A percentile compares a stretch with the other conserved stretches of the same genome.
These are phyloP conservation scores for Rhea pennata DNA, from an alignment of 2,113 vertebrate species.

Conservation along the genomic window DNA sequence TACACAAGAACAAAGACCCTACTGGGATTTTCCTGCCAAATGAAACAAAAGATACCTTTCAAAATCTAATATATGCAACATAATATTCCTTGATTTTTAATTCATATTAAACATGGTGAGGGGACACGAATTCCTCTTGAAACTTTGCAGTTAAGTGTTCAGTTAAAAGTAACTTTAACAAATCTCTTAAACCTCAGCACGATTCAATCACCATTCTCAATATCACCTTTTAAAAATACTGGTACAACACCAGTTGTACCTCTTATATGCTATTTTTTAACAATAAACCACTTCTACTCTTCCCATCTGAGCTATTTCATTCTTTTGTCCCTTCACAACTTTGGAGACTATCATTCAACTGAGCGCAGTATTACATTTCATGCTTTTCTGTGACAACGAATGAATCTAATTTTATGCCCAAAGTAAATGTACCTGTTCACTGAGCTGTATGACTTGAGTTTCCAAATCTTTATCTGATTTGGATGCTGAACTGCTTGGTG, in stretches of 20 bases:
- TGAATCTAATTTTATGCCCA: not conserved
- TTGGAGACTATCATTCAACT: not conserved
- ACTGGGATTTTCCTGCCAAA: not conserved
- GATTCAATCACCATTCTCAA: not conserved
- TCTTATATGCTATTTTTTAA: not conserved
- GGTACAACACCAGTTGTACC: not conserved
- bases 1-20: not conserved
- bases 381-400: not conserved
- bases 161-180: not conserved
- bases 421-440: constrained; percentile 86
- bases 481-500: constrained; percentile 81
- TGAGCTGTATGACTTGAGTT: constrained; percentile 95
- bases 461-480: constrained; percentile 98
- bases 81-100: not conserved
- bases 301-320: not conserved
- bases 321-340: not conserved
- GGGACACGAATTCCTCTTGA: not conserved
- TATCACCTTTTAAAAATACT: not conserved
- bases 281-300: not conserved
- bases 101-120: not conserved
- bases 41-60: not conserved
- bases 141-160: not conserved
- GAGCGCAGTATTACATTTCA: not conserved
- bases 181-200: not conserved
- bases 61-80: not conserved